Evolutionary conservation across 2,888 invertebrate species (phyloP).

Genomic region (Habroteleia sp.): DNA sequence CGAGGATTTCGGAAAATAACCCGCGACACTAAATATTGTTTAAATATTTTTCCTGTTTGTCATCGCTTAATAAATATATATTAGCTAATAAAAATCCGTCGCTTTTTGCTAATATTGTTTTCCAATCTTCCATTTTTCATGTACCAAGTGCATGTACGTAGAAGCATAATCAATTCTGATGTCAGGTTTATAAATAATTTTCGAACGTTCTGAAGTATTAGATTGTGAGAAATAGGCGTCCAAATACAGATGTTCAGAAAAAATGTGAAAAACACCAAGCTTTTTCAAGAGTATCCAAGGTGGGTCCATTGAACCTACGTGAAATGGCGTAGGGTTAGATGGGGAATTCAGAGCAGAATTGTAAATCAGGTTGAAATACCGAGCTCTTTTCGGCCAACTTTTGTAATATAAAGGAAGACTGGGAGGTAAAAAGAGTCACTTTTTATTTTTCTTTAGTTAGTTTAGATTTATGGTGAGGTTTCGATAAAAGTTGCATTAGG

Average conservation of each 20-base stretch:
- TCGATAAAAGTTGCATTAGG: constrained; percentile 40
- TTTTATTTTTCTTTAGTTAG: constrained; percentile 52
- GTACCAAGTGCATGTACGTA: not conserved
- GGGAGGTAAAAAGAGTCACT: constrained; percentile 43
- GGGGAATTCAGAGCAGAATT: constrained; percentile 48
- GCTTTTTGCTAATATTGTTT: not conserved
- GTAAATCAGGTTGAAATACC: constrained; percentile 61
- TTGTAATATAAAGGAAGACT: constrained; percentile 53
- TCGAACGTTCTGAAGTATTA: constrained; percentile 31
- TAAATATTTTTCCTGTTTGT: too few species aligned
- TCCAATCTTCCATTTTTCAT: not conserved
- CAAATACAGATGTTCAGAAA: constrained; percentile 46
- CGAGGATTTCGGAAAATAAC: not conserved
- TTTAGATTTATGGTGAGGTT: constrained; percentile 50
- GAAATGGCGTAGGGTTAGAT: constrained; percentile 40
- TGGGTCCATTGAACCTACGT: constrained; percentile 43
- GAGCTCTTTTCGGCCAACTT: constrained; percentile 55
- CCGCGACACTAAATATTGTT: not conserved
- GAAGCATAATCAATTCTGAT: constrained; percentile 15
- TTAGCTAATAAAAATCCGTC: not conserved
- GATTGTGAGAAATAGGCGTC: constrained; percentile 44
- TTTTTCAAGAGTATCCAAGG: constrained; percentile 24
- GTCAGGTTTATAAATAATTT: constrained; percentile 40
- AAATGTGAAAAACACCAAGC: constrained; percentile 39
- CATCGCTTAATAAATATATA: too few species aligned